Conservation (phyloP, 2,113 vertebrate species). For the Pelodiscus sinensis region DNA sequence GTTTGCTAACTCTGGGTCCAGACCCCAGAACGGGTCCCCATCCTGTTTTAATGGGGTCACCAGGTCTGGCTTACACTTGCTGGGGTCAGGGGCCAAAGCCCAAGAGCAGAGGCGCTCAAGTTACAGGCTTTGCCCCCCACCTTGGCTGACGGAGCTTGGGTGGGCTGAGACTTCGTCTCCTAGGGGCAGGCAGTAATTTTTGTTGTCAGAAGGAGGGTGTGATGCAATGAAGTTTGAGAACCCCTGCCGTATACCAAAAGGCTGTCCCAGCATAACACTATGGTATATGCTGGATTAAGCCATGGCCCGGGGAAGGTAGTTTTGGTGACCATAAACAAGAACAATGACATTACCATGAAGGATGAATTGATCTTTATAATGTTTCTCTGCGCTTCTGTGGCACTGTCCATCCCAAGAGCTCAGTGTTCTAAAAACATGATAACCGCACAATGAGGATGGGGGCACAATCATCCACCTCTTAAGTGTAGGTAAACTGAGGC, state of each 20-base stretch:
- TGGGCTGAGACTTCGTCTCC: no score
- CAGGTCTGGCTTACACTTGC: no score
- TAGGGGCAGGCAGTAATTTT: no score
- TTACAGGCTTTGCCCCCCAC: no score
- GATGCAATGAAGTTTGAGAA: no score
- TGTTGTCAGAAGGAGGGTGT: no score
- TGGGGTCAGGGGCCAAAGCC: no score
- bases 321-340: neutral
- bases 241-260: neutral
- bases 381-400: neutral
- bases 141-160: no score
- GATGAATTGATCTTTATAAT: neutral
- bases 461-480: neutral
- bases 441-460: neutral
- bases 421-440: neutral
- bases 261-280: neutral
- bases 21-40: no score
- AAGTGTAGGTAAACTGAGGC: neutral
- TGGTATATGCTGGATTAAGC: neutral
- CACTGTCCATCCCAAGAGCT: neutral
- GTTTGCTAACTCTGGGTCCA: no score
- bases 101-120: no score
- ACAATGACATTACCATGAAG: neutral
- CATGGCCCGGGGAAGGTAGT: accelerated
- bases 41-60: no score